A percentile compares a stretch with the other conserved stretches of the same genome.
Conservation (phyloP, 2,113 vertebrate species). For the Octodon degus region DNA sequence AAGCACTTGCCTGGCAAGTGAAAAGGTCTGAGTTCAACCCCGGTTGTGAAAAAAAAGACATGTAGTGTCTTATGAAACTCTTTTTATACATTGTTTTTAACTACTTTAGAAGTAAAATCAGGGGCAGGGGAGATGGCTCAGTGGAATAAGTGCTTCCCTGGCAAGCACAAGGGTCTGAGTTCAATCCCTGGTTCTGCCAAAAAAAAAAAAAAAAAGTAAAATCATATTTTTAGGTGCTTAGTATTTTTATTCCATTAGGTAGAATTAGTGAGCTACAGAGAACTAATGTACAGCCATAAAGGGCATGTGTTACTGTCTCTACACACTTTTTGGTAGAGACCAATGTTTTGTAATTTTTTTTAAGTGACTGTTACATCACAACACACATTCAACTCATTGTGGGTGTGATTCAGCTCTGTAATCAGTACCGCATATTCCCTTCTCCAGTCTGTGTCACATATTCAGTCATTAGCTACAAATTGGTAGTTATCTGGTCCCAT, state of each 20-base stretch:
- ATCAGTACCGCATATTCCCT: background rate
- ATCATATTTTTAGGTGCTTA: background rate
- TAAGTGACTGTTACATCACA: background rate
- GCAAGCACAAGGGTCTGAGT: no score
- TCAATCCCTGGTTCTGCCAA: no score
- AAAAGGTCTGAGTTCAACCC: no score
- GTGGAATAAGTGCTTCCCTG: no score
- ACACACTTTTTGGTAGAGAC: background rate
- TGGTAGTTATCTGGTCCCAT: background rate
- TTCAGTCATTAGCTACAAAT: background rate
- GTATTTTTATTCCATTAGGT: constrained; percentile 1
- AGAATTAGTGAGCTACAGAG: constrained; percentile 17
- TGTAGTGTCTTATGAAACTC: background rate
- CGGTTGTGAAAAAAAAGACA: background rate
- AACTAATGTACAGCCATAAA: background rate
- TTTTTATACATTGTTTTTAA: background rate
- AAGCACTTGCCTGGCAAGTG: no score
- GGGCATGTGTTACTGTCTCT: background rate
- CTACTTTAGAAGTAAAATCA: background rate
- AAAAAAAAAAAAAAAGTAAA: constrained; percentile 22
- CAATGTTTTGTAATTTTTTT: background rate
- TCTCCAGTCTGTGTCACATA: background rate
- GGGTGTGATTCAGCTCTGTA: constrained; percentile 15
- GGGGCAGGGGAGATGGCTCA: no score
- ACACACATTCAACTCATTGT: background rate